Conservation (phyloP, 2,113 vertebrate genomes). For the Aspiorhynchus laticeps region DNA sequence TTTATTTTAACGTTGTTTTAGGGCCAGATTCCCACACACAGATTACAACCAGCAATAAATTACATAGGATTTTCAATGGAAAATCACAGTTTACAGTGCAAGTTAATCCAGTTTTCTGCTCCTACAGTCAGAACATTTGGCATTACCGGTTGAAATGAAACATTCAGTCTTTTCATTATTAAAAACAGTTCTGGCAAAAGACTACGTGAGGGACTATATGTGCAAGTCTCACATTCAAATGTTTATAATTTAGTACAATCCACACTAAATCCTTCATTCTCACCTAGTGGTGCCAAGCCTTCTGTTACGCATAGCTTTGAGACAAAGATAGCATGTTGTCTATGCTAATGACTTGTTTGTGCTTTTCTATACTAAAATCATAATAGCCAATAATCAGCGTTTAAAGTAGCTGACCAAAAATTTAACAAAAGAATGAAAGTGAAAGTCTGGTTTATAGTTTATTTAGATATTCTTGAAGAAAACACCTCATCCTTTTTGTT, state of each 20-base stretch:
- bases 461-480: background rate
- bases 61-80: background rate
- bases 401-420: background rate
- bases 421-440: background rate
- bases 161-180: constrained; percentile 2
- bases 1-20: background rate
- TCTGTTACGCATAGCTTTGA: constrained; percentile 8
- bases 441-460: background rate
- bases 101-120: background rate
- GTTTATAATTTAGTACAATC: constrained; percentile 4
- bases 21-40: background rate
- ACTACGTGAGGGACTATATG: background rate
- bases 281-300: constrained; percentile 18
- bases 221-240: constrained; percentile 10
- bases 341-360: constrained; percentile 10
- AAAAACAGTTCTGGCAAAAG: background rate
- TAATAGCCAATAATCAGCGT: background rate
- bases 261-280: background rate
- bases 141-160: background rate
- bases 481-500: background rate
- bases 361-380: background rate
- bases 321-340: background rate
- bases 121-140: background rate
- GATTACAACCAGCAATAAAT: constrained; percentile 10
- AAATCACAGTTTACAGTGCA: background rate